Base-by-base conservation (phyloP, 2,888 invertebrate species). In the Biston betularia region DNA sequence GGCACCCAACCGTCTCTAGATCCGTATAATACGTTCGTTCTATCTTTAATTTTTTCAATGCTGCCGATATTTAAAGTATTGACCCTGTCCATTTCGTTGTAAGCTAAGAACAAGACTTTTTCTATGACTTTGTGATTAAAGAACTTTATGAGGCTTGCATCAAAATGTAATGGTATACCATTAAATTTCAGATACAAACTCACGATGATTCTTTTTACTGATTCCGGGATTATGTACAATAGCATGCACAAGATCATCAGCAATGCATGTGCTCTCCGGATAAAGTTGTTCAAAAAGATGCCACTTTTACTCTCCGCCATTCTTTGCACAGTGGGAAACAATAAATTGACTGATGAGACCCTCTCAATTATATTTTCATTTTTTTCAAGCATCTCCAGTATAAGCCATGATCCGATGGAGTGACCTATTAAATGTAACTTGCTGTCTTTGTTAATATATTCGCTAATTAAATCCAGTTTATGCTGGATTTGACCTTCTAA, bases 361-460 rank as follows among this genome's bases (percentile, higher is more conserved):
- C 94, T 94, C 38, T 89, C 78, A 77, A 94, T 85, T 78, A 97
- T 87, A 40, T 89, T 82, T 6, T 94, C 89, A 70, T 90, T 76
- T 71, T 95, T 89, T 73, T 96, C 94, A 38, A 98, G 84, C 76
- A 98, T 83, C 81, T 98, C 96, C 64, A 98, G 83, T 70, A 96
- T 94, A 80, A 98, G 96, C 95, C 98, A 98, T 60, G 96, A 95
- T 5, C 99, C 99, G 80, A 98, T 97, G 0, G 98, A 98, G 93
- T 99, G 98, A 1, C 97, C 98, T 75, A 98, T 95, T 46, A 98
- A 89, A 86, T 98, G 96, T 48, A 99, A 85, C 82, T 95, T 96
- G n/a, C 96, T 95, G 79, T 95, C 93, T 71, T 94, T 87, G 62
- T 97, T 97, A 71, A 98, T 94, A 82, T 95, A 95, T 74, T 95